phyloP scores from a whole-genome alignment of 2,113 vertebrate genomes.

The Callocephalon fimbriatum region DNA sequence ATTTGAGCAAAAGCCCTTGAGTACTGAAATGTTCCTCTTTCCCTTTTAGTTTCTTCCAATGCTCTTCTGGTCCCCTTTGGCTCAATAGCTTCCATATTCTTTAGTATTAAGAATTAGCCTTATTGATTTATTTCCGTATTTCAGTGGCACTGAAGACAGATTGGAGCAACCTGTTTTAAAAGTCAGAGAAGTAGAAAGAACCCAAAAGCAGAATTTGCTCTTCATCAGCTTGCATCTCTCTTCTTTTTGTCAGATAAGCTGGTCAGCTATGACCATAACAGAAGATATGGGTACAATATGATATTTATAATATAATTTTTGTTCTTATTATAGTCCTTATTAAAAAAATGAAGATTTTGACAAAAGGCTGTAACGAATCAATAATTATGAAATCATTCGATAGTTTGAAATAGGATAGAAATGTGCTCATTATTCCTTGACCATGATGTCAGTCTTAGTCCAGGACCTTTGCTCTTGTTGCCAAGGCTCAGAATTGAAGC shows the following conservation, averaged over 20 bases:
- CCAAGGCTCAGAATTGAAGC: neutral
- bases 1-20: neutral
- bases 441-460: neutral
- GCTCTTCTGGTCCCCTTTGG: slow-evolving; percentile 36
- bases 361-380: neutral
- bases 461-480: neutral
- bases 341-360: neutral
- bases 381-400: neutral
- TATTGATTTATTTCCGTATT: neutral
- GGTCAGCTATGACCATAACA: neutral
- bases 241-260: neutral
- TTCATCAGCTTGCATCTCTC: neutral
- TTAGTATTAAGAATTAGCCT: neutral
- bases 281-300: neutral
- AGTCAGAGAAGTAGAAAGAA: neutral
- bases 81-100: slow-evolving; percentile 17
- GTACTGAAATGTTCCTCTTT: neutral
- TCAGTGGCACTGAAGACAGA: neutral
- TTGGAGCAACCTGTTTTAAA: neutral
- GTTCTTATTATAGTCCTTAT: neutral
- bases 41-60: neutral
- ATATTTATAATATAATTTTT: neutral
- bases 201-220: neutral
- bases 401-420: neutral
- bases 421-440: neutral